Percentiles rank a stretch among this genome's conserved stretches.
These are phyloP conservation scores for Drosophila anomelani DNA, from an alignment of 2,888 invertebrate species.

Conservation along the genomic window DNA sequence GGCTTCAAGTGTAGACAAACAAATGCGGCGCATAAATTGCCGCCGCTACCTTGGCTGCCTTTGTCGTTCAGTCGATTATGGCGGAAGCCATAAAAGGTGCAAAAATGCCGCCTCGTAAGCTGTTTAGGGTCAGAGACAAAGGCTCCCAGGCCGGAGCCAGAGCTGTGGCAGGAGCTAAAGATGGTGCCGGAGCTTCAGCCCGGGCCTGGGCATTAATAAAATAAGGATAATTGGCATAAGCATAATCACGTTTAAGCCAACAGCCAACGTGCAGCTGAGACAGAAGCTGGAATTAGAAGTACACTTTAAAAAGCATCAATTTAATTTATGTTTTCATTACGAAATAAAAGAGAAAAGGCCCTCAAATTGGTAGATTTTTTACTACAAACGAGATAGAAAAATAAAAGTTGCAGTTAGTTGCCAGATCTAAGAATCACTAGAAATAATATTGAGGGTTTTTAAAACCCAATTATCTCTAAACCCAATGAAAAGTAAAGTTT, in stretches of 20 bases:
- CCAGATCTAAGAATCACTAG: background rate
- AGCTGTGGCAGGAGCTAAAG: background rate
- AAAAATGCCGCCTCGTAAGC: conserved; percentile 66
- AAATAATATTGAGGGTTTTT: background rate
- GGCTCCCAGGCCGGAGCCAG: conserved; percentile 5
- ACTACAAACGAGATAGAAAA: background rate
- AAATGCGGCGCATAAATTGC: conserved; percentile 71
- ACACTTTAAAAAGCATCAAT: conserved; percentile 21
- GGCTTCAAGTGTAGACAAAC: conserved; percentile 57
- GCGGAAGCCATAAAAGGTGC: conserved; percentile 73
- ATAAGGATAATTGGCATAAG: conserved; percentile 83
- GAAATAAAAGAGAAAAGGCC: background rate
- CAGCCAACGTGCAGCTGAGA: conserved; percentile 67
- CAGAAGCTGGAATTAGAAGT: conserved; percentile 39
- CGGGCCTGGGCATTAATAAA: conserved; percentile 78
- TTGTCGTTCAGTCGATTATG: conserved; percentile 64
- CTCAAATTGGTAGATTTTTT: accelerated
- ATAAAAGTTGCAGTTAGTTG: background rate
- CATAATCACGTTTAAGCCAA: conserved; percentile 83
- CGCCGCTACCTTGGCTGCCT: conserved; percentile 29
- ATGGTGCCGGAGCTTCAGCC: conserved; percentile 3
- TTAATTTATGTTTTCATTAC: background rate
- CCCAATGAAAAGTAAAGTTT: background rate
- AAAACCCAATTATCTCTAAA: too few relatives aligned
- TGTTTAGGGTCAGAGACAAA: conserved; percentile 47